Conservation (phyloP, 2,113 vertebrate species). For the Sinosuthora webbiana region DNA sequence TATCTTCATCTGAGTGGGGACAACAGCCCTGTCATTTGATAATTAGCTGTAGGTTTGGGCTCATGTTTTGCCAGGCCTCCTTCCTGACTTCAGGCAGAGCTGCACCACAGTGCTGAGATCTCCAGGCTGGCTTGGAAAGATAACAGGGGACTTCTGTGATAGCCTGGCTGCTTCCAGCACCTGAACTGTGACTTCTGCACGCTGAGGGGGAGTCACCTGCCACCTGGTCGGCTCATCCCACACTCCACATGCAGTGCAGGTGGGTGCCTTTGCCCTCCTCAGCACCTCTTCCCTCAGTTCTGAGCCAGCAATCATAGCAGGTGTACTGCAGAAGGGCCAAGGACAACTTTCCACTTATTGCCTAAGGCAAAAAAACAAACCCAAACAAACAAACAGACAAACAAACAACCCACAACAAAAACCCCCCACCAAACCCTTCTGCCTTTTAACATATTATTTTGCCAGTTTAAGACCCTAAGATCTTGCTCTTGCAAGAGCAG, state of each 20-base stretch:
- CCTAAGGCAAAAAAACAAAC: not conserved
- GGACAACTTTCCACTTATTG: not conserved
- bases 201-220: not conserved
- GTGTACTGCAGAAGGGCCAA: not conserved
- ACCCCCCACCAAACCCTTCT: not conserved
- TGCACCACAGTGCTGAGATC: not conserved
- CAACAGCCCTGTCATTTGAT: not conserved
- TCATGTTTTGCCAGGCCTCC: not conserved
- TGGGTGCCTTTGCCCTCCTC: not conserved
- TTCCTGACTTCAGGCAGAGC: not conserved
- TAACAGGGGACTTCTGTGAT: accelerated
- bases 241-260: not conserved
- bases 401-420: too few relatives aligned
- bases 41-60: not conserved
- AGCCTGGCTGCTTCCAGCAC: not conserved
- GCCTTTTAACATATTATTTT: not conserved
- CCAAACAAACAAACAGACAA: too few relatives aligned
- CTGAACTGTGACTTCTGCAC: not conserved
- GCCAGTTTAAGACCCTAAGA: not conserved
- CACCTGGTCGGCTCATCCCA: not conserved
- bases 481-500: not conserved
- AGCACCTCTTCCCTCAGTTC: not conserved
- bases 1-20: not conserved
- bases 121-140: not conserved
- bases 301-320: not conserved